Base-by-base conservation (phyloP, 2,113 vertebrate genomes). In the Fukomys damarensis region DNA sequence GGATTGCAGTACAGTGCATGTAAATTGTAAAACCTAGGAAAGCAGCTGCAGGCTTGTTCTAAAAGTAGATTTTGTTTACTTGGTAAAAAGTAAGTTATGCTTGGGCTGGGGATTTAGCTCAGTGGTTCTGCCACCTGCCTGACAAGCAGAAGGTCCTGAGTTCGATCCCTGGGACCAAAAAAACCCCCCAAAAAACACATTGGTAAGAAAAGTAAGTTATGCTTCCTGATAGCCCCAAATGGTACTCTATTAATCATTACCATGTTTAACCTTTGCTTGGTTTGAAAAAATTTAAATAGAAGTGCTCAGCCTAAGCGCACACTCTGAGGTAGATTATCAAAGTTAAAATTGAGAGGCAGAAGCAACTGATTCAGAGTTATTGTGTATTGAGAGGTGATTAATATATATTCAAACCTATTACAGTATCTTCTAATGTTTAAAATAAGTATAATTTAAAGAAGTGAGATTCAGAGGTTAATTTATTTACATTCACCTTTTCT, bases 371-470 rank as follows among this genome's bases (percentile, higher is more conserved):
- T 97, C 54, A 41, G 91, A 84, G 63, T 77, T 91, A 68, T 32
- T 74, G 8, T 30, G 0, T 79, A 84, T 52, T 77, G 88, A n/a
- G 59, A 91, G 56, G 24, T 66, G 52, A 49, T 85, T 89, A 79
- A n/a, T 24, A 74, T 24, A 35, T 46, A 0, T 96, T 93, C 14
- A 86, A 82, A 43, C 41, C 41, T 86, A 52, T 68, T 74, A 76
- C 43, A 49, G 12, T 97, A 65, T 38, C 46, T 90, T 92, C 92
- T 83, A 86, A 52, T 93, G 52, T 22, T 77, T 91, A 85, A 94
- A 94, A 68, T 72, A 54, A 54, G 9, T 46, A 1, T 58, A 87
- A 58, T 61, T 94, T 93, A 41, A 66, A 24, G 20, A 92, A 58
- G 9, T 91, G 56, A 83, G 46, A 38, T 86, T 87, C 84, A 91